Evolutionary conservation across 2,888 invertebrate genomes (phyloP).

Genomic region (Lasius fuliginosus): DNA sequence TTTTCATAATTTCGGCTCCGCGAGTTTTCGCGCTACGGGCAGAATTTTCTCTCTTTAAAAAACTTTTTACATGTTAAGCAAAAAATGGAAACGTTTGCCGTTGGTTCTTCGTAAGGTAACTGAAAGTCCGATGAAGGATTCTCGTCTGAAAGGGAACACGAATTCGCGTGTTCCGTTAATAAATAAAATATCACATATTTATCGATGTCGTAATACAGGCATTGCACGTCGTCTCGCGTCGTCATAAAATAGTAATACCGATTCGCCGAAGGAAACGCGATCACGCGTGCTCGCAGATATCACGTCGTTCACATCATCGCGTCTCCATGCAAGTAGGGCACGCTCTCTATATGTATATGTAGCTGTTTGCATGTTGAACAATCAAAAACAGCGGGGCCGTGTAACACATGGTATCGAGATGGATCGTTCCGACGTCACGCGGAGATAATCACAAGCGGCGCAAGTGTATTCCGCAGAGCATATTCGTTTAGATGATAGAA

Average conservation of each 20-base stretch:
- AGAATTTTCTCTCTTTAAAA: neutral
- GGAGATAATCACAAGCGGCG: neutral
- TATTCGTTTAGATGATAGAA: neutral
- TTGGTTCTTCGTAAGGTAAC: neutral
- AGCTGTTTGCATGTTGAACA: conserved; percentile 69
- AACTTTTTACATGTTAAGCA: neutral
- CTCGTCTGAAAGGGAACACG: neutral
- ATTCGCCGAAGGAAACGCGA: conserved; percentile 53
- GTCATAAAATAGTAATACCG: conserved; percentile 47
- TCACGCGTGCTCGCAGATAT: conserved; percentile 50
- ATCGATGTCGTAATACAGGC: conserved; percentile 43
- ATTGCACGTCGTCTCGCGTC: conserved; percentile 5
- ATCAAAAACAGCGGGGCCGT: conserved; percentile 67
- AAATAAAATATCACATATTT: conserved; percentile 33
- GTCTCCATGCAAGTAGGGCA: conserved; percentile 64
- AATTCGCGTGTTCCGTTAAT: neutral
- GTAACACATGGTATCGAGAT: conserved; percentile 26
- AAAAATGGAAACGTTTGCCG: neutral
- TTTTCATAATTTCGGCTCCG: conserved; percentile 37
- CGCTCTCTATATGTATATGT: conserved; percentile 39
- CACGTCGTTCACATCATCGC: conserved; percentile 24
- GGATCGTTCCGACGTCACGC: conserved; percentile 7
- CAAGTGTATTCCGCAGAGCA: neutral
- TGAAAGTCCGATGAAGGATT: neutral
- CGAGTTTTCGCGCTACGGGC: neutral